Conservation (phyloP, 2,888 invertebrate genomes). For the Hypselothyrea guttata region DNA sequence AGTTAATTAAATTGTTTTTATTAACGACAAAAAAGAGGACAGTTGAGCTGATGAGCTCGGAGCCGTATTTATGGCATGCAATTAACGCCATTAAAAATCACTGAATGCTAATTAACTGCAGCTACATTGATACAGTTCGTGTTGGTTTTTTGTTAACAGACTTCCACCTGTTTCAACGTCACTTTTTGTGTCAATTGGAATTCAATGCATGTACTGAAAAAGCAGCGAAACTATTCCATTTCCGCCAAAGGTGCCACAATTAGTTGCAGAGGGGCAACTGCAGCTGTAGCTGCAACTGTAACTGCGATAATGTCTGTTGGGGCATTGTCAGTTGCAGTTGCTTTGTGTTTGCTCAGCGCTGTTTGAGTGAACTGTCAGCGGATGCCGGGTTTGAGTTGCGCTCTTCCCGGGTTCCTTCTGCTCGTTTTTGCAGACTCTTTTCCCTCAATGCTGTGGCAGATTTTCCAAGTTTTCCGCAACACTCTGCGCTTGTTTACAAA, state of each 20-base stretch:
- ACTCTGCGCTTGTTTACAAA: conserved; percentile 57
- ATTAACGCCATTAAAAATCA: conserved; percentile 69
- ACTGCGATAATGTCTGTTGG: conserved; percentile 46
- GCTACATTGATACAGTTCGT: background rate
- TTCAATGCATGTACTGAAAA: no score
- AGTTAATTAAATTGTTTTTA: conserved; percentile 53
- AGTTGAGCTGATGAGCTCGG: background rate
- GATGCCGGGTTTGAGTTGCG: conserved; percentile 34
- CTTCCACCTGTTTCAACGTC: conserved; percentile 9
- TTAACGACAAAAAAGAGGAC: no score
- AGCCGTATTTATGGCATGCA: conserved; percentile 57
- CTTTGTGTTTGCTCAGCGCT: conserved; percentile 41
- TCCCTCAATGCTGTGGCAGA: background rate
- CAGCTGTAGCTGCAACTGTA: conserved; percentile 1
- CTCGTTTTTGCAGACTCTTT: background rate
- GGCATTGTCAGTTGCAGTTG: conserved; percentile 51
- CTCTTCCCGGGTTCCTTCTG: conserved; percentile 16
- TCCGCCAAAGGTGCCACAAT: no score
- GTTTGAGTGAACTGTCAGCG: conserved; percentile 61
- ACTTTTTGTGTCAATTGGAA: no score
- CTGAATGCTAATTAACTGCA: conserved; percentile 61
- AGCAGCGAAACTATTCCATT: no score
- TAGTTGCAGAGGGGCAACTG: background rate
- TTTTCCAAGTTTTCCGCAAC: no score
- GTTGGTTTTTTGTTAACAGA: conserved; percentile 19